Conservation (phyloP, 2,888 invertebrate species). For the Caenorhabditis sp. region DNA sequence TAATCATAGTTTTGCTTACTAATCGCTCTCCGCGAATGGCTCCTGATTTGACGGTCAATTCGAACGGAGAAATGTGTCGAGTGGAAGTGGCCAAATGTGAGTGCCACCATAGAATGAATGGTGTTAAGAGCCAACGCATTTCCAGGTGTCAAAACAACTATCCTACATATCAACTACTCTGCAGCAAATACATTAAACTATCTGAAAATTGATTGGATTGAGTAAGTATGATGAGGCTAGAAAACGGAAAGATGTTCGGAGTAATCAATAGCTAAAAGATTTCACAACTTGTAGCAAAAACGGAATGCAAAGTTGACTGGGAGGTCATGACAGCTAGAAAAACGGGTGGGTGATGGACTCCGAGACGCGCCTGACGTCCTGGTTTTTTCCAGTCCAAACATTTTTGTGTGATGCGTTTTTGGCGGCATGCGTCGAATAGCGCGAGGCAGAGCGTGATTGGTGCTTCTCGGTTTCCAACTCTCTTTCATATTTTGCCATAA, state of each 20-base stretch:
- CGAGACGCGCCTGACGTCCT: conserved; percentile 31
- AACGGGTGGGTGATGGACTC: conserved; percentile 53
- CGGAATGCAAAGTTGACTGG: conserved; percentile 34
- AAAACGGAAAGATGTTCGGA: too few species aligned
- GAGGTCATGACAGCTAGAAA: conserved; percentile 53
- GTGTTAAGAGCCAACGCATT: conserved; percentile 58
- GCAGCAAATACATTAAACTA: conserved; percentile 52
- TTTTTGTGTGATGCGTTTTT: conserved; percentile 46
- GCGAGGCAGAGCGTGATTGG: conserved; percentile 55
- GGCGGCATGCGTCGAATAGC: conserved; percentile 52
- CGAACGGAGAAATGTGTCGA: conserved; percentile 68
- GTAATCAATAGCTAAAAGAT: too few species aligned
- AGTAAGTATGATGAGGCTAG: too few species aligned
- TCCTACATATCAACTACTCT: conserved; percentile 59
- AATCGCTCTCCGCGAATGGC: conserved; percentile 78
- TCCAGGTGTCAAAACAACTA: conserved; percentile 51
- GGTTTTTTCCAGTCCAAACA: conserved; percentile 50
- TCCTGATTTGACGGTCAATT: conserved; percentile 77
- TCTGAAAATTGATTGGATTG: conserved; percentile 18
- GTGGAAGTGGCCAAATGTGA: conserved; percentile 40
- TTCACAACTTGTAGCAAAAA: too few species aligned
- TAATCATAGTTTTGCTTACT: conserved; percentile 41
- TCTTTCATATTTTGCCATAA: conserved; percentile 52
- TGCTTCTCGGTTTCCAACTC: conserved; percentile 56
- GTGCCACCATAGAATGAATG: conserved; percentile 58